Base-by-base conservation (phyloP, 2,797 vertebrate genomes). In the Rhinoraja longicauda region DNA sequence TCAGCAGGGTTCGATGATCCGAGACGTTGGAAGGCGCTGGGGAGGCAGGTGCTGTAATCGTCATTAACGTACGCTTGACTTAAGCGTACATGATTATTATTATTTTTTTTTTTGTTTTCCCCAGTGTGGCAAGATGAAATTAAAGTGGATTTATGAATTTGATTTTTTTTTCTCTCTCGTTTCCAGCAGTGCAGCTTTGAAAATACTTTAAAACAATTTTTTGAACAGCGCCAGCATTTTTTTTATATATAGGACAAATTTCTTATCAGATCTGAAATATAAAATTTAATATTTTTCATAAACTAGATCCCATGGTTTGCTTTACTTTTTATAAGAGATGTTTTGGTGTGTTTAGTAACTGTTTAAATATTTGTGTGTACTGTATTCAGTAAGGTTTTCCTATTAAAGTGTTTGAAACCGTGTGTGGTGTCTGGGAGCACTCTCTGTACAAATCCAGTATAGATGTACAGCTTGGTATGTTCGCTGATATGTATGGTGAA, bases 241-340 rank as follows among this genome's bases (percentile, higher is more conserved):
- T 92, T 72, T 70, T 90, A 70, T 92, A 92, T 92, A 92, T 29
- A 88, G 67, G 17, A 73, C 21, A 72, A 70, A 70, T 91, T 92
- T 92, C 67, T 72, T 73, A 92, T 72, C 24, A 21, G 70, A 73
- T 72, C 90, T 75, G 84, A 88, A 88, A 88, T 67, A 88, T 88
- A 88, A 88, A 88, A 75, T 92, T 53, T 92, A 73, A 92, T 92
- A 92, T 72, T 92, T 75, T 92, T 92, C 90, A 92, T 75, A 72
- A 92, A 45, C 90, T 75, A 92, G 90, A 92, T 92, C 90, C 90
- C 70, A 53, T 92, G 75, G 90, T 92, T 92, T 92, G 90, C 90
- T 92, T 92, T 92, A 92, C 90, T 92, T 92, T 92, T 92, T 73
- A 73, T 73, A 75, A 75, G 90, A 92, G 6, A 75, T 73, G 39